Conservation (phyloP, 2,113 vertebrate genomes). For the Brachyistius frenatus region DNA sequence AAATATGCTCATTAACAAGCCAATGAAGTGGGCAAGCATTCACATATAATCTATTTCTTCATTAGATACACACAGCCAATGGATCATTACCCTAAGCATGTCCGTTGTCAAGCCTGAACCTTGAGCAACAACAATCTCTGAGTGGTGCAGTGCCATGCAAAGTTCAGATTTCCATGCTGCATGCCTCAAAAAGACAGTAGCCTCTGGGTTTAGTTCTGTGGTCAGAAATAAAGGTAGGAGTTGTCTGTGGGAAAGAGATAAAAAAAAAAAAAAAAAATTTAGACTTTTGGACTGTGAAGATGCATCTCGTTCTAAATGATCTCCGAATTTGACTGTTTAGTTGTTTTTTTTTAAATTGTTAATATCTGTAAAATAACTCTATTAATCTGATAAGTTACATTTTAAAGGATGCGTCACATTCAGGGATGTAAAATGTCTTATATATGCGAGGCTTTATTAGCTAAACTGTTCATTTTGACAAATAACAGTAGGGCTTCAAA, state of each 20-base stretch:
- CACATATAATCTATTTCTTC: constrained; percentile 66
- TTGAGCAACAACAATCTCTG: constrained; percentile 47
- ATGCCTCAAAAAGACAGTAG: background rate
- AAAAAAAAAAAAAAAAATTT: background rate
- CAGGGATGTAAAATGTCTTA: background rate
- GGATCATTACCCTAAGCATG: constrained; percentile 76
- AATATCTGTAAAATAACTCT: background rate
- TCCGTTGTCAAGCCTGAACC: constrained; percentile 51
- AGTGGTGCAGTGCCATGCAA: constrained; percentile 33
- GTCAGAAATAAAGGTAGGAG: constrained; percentile 16
- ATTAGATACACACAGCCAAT: constrained; percentile 69
- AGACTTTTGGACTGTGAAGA: background rate
- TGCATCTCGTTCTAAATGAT: background rate
- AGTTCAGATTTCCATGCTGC: constrained; percentile 25
- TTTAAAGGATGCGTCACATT: background rate
- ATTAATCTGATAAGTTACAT: constrained; percentile 24
- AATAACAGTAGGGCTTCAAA: constrained; percentile 13
- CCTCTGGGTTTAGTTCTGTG: background rate
- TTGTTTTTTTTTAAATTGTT: background rate
- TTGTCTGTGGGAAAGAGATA: background rate
- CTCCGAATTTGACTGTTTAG: background rate
- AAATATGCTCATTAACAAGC: constrained; percentile 71
- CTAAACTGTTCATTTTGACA: constrained; percentile 28
- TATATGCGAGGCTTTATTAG: background rate
- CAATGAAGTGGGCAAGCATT: constrained; percentile 59